Percentiles rank a stretch among this genome's conserved stretches.
Conservation (phyloP, 2,888 invertebrate genomes). For the Deroplatys truncata region DNA sequence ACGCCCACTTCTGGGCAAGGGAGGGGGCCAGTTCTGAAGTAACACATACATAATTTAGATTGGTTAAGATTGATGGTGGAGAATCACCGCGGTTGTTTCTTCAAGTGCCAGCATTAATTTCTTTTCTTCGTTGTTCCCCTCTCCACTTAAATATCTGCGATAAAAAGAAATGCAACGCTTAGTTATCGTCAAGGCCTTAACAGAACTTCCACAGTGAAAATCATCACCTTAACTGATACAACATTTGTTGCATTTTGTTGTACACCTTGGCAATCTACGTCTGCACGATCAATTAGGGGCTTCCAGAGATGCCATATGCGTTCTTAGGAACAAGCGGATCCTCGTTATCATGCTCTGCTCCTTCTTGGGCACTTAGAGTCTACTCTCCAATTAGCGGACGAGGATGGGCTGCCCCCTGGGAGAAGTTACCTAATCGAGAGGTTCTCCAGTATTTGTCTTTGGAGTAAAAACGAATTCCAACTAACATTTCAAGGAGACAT, state of each 20-base stretch:
- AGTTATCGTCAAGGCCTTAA: not conserved
- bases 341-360: not conserved
- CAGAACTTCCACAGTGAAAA: not conserved
- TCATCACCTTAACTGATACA: not conserved
- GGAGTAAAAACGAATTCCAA: too few species aligned
- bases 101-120: not conserved
- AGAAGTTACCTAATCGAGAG: not conserved
- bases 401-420: not conserved
- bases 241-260: not conserved
- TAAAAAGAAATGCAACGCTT: not conserved
- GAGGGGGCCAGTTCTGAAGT: not conserved
- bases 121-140: not conserved
- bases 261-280: too few species aligned
- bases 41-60: not conserved
- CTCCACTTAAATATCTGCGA: not conserved
- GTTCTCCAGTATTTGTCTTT: too few species aligned
- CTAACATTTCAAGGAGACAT: too few species aligned
- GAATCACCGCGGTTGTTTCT: not conserved
- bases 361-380: not conserved
- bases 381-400: not conserved
- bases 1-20: not conserved
- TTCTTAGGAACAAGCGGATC: not conserved
- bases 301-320: not conserved
- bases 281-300: too few species aligned
- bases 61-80: not conserved